A percentile compares a stretch with the other conserved stretches of the same genome.
These are phyloP conservation scores for Hoplias malabaricus DNA, from an alignment of 2,113 vertebrate genomes.

Conservation along the genomic window DNA sequence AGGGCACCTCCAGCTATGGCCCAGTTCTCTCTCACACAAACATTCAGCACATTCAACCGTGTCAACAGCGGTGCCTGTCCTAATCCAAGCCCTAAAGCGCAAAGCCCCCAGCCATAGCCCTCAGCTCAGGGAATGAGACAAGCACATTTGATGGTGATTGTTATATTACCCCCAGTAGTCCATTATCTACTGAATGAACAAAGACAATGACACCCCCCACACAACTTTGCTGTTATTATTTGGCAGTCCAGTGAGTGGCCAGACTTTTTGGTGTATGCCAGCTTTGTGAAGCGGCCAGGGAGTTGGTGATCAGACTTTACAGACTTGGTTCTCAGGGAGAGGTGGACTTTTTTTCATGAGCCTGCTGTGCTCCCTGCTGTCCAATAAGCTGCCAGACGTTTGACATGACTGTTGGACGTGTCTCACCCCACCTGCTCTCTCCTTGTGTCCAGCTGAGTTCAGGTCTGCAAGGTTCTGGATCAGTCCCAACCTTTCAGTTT, in stretches of 20 bases:
- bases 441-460: slow-evolving; percentile 43
- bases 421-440: slow-evolving; percentile 48
- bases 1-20: slow-evolving; percentile 45
- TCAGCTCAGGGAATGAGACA: slow-evolving; percentile 45
- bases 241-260: slow-evolving; percentile 32
- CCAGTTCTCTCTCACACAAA: slow-evolving; percentile 36
- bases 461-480: slow-evolving; percentile 44
- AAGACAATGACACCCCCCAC: slow-evolving; percentile 24
- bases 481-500: slow-evolving; percentile 43
- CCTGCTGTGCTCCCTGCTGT: slow-evolving; percentile 59
- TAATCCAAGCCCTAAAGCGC: slow-evolving; percentile 50
- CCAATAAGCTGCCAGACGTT: slow-evolving; percentile 53
- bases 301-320: slow-evolving; percentile 50
- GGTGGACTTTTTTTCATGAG: slow-evolving; percentile 50
- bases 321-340: slow-evolving; percentile 52
- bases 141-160: slow-evolving; percentile 23
- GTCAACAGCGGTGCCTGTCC: slow-evolving; percentile 53
- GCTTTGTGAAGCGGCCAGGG: slow-evolving; percentile 48
- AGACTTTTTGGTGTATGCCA: slow-evolving; percentile 43
- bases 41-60: slow-evolving; percentile 51
- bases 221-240: slow-evolving; percentile 18
- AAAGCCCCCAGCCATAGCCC: slow-evolving; percentile 22
- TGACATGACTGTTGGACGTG: slow-evolving; percentile 52
- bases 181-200: slow-evolving; percentile 39
- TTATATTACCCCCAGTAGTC: slow-evolving; percentile 27